A percentile compares a stretch with the other conserved stretches of the same genome.
phyloP scores from a whole-genome alignment of 2,888 invertebrate genomes.

The Andrena flavipes region DNA sequence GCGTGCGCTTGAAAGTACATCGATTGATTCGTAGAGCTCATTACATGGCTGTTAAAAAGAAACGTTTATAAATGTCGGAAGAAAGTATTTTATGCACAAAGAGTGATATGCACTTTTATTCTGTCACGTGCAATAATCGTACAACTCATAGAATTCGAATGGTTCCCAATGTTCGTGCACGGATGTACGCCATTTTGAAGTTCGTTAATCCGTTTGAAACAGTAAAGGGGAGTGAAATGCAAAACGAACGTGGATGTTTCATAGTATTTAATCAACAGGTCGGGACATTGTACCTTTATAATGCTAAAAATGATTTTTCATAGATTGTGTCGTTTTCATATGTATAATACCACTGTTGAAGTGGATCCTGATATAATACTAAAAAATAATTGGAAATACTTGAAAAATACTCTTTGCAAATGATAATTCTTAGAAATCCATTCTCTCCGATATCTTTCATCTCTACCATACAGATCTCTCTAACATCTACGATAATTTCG shows the following conservation, averaged over 20 bases:
- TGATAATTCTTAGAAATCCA: conserved; percentile 76
- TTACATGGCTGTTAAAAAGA: neutral
- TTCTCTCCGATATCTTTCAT: conserved; percentile 61
- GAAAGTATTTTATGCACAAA: too few species aligned
- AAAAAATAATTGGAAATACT: conserved; percentile 85
- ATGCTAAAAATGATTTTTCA: conserved; percentile 76
- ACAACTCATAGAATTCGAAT: neutral
- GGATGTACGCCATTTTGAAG: neutral
- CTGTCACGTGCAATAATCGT: neutral
- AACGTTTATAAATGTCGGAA: neutral
- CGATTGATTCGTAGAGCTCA: neutral
- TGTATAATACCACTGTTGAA: conserved; percentile 67
- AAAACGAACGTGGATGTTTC: conserved; percentile 68
- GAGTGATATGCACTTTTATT: neutral
- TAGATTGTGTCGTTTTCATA: conserved; percentile 72
- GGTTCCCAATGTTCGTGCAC: neutral
- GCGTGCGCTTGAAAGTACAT: neutral
- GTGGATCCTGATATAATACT: conserved; percentile 81
- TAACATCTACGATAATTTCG: conserved; percentile 68
- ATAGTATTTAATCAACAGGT: conserved; percentile 80
- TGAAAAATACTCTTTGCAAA: conserved; percentile 84
- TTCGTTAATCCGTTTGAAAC: neutral
- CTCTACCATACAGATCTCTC: conserved; percentile 66
- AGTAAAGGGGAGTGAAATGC: conserved; percentile 22
- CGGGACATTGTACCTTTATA: conserved; percentile 73